Evolutionary conservation across 2,113 vertebrate species (phyloP).

Genomic region (Electrona antarctica): DNA sequence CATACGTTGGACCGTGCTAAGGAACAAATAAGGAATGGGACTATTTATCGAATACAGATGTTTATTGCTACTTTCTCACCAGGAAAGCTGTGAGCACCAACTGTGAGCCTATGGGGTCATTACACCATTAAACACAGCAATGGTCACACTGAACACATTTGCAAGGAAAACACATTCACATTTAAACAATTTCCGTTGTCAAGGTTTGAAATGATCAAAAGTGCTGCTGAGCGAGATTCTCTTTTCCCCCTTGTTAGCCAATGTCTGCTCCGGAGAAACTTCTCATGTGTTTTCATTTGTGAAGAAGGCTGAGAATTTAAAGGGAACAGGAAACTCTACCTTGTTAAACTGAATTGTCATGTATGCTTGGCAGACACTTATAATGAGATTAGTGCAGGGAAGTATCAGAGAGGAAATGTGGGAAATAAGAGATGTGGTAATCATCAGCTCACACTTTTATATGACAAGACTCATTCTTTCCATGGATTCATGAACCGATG

Average conservation of each 20-base stretch:
- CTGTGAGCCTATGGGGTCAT: constrained; percentile 52
- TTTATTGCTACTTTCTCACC: constrained; percentile 49
- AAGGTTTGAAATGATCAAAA: constrained; percentile 66
- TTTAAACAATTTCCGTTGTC: constrained; percentile 56
- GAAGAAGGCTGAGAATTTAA: constrained; percentile 51
- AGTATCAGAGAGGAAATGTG: constrained; percentile 68
- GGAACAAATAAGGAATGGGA: constrained; percentile 42
- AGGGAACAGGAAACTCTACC: constrained; percentile 58
- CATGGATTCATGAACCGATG: constrained; percentile 52
- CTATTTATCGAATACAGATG: constrained; percentile 60
- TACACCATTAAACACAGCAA: constrained; percentile 50
- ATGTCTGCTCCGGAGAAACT: constrained; percentile 49
- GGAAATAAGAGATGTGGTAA: constrained; percentile 64
- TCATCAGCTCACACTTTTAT: constrained; percentile 67
- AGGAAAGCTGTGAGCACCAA: constrained; percentile 38
- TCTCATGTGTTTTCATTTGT: constrained; percentile 74
- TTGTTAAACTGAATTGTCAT: constrained; percentile 75
- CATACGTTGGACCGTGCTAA: constrained; percentile 22
- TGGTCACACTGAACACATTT: constrained; percentile 62
- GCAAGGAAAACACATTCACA: constrained; percentile 52
- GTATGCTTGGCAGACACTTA: constrained; percentile 75
- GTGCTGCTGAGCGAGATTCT: constrained; percentile 43
- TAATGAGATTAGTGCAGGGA: constrained; percentile 74
- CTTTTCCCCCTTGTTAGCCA: constrained; percentile 55
- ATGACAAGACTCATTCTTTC: constrained; percentile 54